A percentile compares a stretch with the other conserved stretches of the same genome.
These are phyloP conservation scores for Pollimyrus isidori DNA, from an alignment of 2,113 vertebrate genomes.

Conservation along the genomic window DNA sequence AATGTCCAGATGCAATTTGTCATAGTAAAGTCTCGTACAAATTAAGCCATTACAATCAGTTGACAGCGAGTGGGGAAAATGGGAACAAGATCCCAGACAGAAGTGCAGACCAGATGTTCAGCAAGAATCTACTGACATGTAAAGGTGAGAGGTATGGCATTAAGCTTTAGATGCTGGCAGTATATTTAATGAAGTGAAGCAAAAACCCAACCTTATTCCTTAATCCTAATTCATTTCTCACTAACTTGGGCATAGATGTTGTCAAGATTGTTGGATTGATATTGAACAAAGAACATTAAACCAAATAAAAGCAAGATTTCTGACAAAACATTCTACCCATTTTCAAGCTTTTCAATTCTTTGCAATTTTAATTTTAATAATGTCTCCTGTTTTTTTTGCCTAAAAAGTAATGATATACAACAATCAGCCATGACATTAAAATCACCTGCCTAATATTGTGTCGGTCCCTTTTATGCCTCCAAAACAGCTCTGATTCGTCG, in stretches of 20 bases:
- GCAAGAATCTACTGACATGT: not conserved
- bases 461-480: not conserved
- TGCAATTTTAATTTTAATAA: not conserved
- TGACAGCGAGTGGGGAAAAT: not conserved
- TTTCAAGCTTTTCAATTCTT: not conserved
- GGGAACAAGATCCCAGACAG: not conserved
- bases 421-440: not conserved
- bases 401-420: not conserved
- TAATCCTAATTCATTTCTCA: not conserved
- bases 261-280: conserved; percentile 35
- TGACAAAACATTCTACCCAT: conserved; percentile 25
- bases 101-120: not conserved
- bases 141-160: not conserved
- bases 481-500: not conserved
- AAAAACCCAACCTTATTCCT: not conserved
- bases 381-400: not conserved
- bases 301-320: conserved; percentile 27
- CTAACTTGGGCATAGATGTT: conserved; percentile 2
- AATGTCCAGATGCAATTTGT: conserved; percentile 2
- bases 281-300: conserved; percentile 26
- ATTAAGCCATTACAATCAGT: not conserved
- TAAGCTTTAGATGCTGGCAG: not conserved
- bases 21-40: not conserved
- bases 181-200: not conserved
- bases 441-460: not conserved